phyloP scores from a whole-genome alignment of 2,888 invertebrate genomes.

The Dromius quadrimaculatus region DNA sequence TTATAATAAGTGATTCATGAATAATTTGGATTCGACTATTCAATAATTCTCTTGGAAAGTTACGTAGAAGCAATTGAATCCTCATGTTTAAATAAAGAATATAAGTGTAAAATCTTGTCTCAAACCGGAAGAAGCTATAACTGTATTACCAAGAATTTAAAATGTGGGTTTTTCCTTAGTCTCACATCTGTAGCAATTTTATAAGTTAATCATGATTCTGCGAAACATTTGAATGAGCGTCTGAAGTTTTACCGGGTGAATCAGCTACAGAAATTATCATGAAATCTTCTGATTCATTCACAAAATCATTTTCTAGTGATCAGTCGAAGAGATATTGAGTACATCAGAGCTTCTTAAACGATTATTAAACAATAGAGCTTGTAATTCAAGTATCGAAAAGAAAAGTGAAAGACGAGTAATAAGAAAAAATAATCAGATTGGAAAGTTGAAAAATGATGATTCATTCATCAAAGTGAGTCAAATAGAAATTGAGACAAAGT shows the following conservation, averaged over 20 bases:
- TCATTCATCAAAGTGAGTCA: slow-evolving; percentile 24
- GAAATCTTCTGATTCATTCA: slow-evolving; percentile 31
- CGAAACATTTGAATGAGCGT: slow-evolving; percentile 41
- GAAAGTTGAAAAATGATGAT: slow-evolving; percentile 31
- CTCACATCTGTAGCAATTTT: slow-evolving; percentile 30
- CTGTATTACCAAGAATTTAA: slow-evolving; percentile 25
- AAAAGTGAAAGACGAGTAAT: slow-evolving; percentile 4
- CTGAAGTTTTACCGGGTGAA: slow-evolving; percentile 36
- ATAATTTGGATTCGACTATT: slow-evolving; percentile 19
- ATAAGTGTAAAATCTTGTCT: slow-evolving; percentile 23
- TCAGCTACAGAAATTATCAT: slow-evolving; percentile 38
- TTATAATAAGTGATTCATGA: slow-evolving; percentile 25
- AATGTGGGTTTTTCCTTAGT: slow-evolving; percentile 44
- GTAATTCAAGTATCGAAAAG: slow-evolving; percentile 2
- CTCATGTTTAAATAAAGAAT: too few relatives aligned
- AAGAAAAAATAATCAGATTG: slow-evolving; percentile 23
- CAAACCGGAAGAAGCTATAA: slow-evolving; percentile 28
- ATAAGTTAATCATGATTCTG: slow-evolving; percentile 35
- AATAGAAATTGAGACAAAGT: slow-evolving; percentile 11
- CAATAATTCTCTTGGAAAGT: slow-evolving; percentile 4
- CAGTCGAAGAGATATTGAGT: slow-evolving; percentile 21
- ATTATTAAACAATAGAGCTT: slow-evolving; percentile 45
- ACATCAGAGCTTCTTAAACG: slow-evolving; percentile 45
- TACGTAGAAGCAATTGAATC: slow-evolving; percentile 29
- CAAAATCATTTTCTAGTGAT: slow-evolving; percentile 26